These are phyloP conservation scores for Ypsolopha sequella DNA, from an alignment of 2,888 invertebrate species.

Conservation along the genomic window DNA sequence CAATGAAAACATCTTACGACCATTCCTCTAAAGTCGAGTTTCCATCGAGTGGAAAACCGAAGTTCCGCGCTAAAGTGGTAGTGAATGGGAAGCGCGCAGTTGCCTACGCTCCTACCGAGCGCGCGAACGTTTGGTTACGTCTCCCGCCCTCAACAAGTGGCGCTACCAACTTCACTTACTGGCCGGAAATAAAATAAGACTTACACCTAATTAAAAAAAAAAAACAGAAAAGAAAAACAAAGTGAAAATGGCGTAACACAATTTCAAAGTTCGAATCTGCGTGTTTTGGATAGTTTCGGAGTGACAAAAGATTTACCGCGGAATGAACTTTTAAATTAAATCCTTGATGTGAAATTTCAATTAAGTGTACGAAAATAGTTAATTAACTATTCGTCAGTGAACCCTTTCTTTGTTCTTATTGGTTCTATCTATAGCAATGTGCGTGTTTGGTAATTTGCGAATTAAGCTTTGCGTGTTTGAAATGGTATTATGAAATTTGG, in stretches of 20 bases:
- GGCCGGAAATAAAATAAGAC: not conserved
- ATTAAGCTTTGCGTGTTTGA: slow-evolving; percentile 1
- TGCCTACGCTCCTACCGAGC: slow-evolving; percentile 55
- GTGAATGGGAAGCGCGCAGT: slow-evolving; percentile 34
- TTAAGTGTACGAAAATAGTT: not conserved
- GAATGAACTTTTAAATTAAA: too few relatives aligned
- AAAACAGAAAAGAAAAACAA: too few relatives aligned
- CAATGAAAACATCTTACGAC: too few relatives aligned
- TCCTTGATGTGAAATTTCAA: not conserved
- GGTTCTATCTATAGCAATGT: not conserved
- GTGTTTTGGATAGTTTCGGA: too few relatives aligned
- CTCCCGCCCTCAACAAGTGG: slow-evolving; percentile 50
- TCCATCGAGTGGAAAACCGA: not conserved
- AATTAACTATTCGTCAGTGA: not conserved
- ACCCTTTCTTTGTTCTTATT: not conserved
- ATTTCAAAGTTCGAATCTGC: too few relatives aligned
- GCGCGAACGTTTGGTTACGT: slow-evolving; percentile 52
- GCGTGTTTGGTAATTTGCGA: slow-evolving; percentile 4
- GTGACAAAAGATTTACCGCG: too few relatives aligned
- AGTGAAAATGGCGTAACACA: too few relatives aligned
- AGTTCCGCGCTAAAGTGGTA: not conserved
- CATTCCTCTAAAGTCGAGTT: not conserved
- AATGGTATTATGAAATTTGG: not conserved
- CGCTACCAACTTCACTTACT: slow-evolving; percentile 16
- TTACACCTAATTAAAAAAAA: too few relatives aligned